Evolutionary conservation across 23 tunicate species (phyloP).

Genomic region (Aplidium turbinatum): DNA sequence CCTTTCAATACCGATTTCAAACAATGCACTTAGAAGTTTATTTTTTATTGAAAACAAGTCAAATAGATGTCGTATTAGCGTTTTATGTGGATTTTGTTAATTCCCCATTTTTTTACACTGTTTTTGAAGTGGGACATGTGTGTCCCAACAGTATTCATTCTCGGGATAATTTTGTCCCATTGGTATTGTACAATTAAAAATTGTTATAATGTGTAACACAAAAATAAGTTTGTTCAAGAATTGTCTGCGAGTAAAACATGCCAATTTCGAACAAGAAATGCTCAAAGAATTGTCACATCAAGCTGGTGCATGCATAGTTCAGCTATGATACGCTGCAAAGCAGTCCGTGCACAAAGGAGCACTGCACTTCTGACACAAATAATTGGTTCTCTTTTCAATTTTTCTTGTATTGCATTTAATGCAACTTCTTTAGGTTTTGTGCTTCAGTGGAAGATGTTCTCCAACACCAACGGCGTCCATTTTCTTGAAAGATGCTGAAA

Average conservation of each 20-base stretch:
- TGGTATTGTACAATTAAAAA: too few relatives aligned
- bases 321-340: conserved; percentile 10
- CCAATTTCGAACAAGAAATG: too few relatives aligned
- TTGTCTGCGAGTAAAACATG: too few relatives aligned
- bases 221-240: too few relatives aligned
- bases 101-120: neutral
- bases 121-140: conserved; percentile 1
- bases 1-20: too few relatives aligned
- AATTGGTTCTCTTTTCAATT: too few relatives aligned
- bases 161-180: conserved; percentile 12
- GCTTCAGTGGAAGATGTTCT: conserved; percentile 4
- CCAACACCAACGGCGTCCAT: conserved; percentile 7
- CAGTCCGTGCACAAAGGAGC: conserved; percentile 9
- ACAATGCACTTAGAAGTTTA: neutral
- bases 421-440: conserved; percentile 15
- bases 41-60: neutral
- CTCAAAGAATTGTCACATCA: too few relatives aligned
- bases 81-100: neutral
- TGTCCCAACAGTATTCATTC: conserved; percentile 10
- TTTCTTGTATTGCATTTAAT: neutral
- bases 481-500: conserved; percentile 18
- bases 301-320: too few relatives aligned
- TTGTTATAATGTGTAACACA: too few relatives aligned
- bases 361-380: conserved; percentile 10
- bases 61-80: too few relatives aligned